phyloP scores from a whole-genome alignment of 2,888 invertebrate genomes.

The Diachrysia chrysitis region DNA sequence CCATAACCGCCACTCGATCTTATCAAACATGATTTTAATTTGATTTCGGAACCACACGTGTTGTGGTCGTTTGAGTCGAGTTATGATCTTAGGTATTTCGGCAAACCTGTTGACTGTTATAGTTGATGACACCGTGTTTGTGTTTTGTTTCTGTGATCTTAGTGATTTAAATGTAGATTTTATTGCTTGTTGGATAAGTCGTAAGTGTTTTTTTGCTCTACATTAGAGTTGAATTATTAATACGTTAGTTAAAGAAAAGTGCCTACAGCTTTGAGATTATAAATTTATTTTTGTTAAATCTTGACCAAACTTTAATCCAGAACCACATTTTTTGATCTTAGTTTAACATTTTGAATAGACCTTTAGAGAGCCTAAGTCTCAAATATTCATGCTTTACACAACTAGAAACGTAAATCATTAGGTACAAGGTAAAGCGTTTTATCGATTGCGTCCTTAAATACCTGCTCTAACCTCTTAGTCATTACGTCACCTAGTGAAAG shows the following conservation, averaged over 20 bases:
- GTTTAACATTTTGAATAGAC: no score
- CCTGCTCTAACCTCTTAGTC: slow-evolving; percentile 22
- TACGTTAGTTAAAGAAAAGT: background rate
- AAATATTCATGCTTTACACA: background rate
- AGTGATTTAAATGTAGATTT: slow-evolving; percentile 6
- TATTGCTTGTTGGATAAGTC: slow-evolving; percentile 1
- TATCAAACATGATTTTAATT: slow-evolving; percentile 90
- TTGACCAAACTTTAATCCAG: no score
- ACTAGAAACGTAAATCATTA: background rate
- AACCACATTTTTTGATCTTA: no score
- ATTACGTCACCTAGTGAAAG: slow-evolving; percentile 58
- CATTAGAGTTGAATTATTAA: background rate
- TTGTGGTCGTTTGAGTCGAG: slow-evolving; percentile 82
- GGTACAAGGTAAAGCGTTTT: background rate
- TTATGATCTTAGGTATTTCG: slow-evolving; percentile 81
- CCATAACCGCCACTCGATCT: slow-evolving; percentile 89
- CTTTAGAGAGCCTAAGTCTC: background rate
- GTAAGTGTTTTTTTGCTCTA: slow-evolving; percentile 1
- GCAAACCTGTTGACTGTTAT: slow-evolving; percentile 41
- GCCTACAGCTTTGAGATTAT: no score
- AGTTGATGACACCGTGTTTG: slow-evolving; percentile 28
- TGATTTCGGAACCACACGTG: slow-evolving; percentile 89
- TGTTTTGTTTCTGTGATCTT: slow-evolving; percentile 10
- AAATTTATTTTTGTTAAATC: no score
- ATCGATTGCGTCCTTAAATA: slow-evolving; percentile 25